Base-by-base conservation (phyloP, 2,113 vertebrate genomes). In the Bubo bubo region DNA sequence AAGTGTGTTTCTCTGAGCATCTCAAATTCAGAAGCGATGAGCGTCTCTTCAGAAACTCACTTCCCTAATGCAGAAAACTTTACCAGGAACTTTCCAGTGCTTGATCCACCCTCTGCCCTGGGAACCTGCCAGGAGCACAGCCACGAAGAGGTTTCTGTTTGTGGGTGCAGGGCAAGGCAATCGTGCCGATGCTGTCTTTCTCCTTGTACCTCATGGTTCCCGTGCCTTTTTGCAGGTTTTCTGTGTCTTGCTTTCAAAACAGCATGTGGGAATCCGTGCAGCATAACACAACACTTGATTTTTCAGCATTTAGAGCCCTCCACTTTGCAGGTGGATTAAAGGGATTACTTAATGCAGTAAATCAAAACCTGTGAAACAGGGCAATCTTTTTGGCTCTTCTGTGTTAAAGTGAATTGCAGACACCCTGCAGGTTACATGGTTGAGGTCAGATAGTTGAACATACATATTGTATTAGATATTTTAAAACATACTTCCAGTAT, bases 151-250 rank as follows among this genome's bases (percentile, higher is more conserved):
- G 5, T 47, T 8, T 28, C 50, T 16, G 8, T 24, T 1, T 8
- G 13, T 26, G 34, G 55, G 8, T 2, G 0, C 37, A 55, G 41
- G 73, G 5, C 23, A n/a, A 41, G 35, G 35, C 20, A 20, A 5
- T 53, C 1, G 0, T 11, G 24, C 49, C 3, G 2, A 1, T 32
- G 39, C 23, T 71, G 2, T 68, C 34, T 30, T 66, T 35, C n/a
- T 34, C 30, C 21, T 50, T 32, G 24, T 27, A 6, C 11, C 9
- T 72, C 28, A 3, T 8, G 27, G 24, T 50, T 84, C 47, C 11
- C 3, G 0, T 23, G 8, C 16, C 41, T 59, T 79, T 93, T 71
- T 53, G 13, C 56, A 81, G 24, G 45, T 68, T 81, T 55, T 66
- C 18, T 0, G 0, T 71, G 28, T 59, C 45, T 71, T 62, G 37